phyloP scores from a whole-genome alignment of 2,888 invertebrate species.

The Sinhomidia bicolor region DNA sequence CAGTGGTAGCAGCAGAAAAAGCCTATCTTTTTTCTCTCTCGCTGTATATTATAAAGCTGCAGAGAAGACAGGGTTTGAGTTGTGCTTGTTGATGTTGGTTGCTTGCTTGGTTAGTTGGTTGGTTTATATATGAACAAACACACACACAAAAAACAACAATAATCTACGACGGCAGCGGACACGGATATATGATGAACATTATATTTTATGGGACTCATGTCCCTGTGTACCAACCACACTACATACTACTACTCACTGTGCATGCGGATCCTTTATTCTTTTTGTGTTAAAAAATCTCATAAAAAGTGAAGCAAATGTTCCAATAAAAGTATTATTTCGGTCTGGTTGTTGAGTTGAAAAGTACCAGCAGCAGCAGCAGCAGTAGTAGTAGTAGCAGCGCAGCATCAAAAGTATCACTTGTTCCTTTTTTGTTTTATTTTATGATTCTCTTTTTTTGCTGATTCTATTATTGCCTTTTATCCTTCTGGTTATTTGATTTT shows the following conservation, averaged over 20 bases:
- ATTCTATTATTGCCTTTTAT: background rate
- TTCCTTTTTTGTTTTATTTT: background rate
- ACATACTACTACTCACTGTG: background rate
- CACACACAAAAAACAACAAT: constrained; percentile 6
- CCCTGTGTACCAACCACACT: too few relatives aligned
- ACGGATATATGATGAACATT: constrained; percentile 16
- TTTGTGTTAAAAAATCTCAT: constrained; percentile 39
- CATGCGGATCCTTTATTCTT: background rate
- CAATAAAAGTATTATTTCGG: constrained; percentile 42
- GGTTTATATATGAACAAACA: background rate
- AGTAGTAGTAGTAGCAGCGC: background rate
- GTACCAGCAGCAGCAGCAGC: background rate
- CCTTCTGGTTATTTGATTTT: background rate
- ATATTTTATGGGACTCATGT: constrained; percentile 23
- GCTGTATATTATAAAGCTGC: background rate
- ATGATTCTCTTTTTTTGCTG: constrained; percentile 12
- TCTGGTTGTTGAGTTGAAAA: background rate
- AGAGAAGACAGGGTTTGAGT: background rate
- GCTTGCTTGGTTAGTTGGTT: background rate
- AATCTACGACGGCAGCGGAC: background rate
- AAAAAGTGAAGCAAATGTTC: constrained; percentile 40
- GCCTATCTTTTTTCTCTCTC: too few relatives aligned
- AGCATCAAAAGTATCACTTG: background rate
- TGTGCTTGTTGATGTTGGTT: background rate
- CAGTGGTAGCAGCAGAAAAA: too few relatives aligned